Evolutionary conservation across 2,888 invertebrate species (phyloP).

Genomic region (Osmoderma eremita): DNA sequence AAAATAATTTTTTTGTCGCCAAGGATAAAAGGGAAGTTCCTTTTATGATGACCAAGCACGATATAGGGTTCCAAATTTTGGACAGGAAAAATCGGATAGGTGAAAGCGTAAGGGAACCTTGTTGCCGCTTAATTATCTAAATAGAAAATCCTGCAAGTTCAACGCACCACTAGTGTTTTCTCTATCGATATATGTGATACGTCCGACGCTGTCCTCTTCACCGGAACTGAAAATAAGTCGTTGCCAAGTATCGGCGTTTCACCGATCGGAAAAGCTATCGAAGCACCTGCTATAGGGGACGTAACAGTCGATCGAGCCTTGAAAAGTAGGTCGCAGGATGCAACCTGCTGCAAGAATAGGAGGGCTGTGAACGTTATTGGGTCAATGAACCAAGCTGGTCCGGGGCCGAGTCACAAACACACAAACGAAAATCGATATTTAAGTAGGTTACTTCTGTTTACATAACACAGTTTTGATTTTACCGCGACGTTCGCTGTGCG

Average conservation of each 20-base stretch:
- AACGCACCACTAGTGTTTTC: too few relatives aligned
- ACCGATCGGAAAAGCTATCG: conserved; percentile 29
- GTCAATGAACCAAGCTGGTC: conserved; percentile 57
- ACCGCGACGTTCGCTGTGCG: not conserved
- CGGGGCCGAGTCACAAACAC: conserved; percentile 50
- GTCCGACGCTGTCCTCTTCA: too few relatives aligned
- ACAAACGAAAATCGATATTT: conserved; percentile 48
- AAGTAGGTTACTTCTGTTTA: conserved; percentile 50
- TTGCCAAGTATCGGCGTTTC: not conserved
- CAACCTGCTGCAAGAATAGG: conserved; percentile 51
- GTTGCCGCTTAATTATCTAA: too few relatives aligned
- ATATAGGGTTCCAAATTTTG: too few relatives aligned
- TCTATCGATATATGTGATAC: too few relatives aligned
- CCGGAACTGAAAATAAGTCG: not conserved
- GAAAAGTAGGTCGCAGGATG: conserved; percentile 61
- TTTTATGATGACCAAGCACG: too few relatives aligned
- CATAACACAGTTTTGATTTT: conserved; percentile 41
- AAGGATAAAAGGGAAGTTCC: too few relatives aligned
- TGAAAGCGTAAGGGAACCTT: too few relatives aligned
- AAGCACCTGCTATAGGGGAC: conserved; percentile 45
- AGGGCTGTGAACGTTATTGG: conserved; percentile 48
- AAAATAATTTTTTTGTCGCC: too few relatives aligned
- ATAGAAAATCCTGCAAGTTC: too few relatives aligned
- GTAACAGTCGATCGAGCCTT: conserved; percentile 61
- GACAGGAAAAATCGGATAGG: too few relatives aligned